Conservation (phyloP, 2,888 invertebrate species). For the Dryomyza anilis region DNA sequence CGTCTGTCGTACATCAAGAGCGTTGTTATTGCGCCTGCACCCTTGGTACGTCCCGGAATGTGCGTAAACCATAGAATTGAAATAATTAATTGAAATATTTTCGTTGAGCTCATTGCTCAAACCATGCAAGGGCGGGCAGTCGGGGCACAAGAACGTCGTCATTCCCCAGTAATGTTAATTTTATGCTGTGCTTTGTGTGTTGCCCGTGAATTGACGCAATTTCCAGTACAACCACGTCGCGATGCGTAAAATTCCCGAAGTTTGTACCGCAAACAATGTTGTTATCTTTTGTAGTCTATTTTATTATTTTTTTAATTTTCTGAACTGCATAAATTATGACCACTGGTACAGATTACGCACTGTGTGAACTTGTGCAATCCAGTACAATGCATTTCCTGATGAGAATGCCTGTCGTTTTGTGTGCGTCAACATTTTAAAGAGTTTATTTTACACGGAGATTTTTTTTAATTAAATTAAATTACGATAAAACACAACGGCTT, state of each 20-base stretch:
- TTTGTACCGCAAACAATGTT: not conserved
- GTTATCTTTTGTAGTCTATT: not conserved
- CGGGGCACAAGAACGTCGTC: not conserved
- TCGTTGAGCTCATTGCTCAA: not conserved
- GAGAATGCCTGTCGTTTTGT: no score
- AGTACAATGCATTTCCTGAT: no score
- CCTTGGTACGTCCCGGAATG: not conserved
- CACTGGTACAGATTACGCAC: no score
- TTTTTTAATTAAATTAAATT: no score
- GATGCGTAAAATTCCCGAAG: constrained; percentile 16
- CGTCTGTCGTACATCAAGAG: constrained; percentile 3
- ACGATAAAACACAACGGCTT: no score
- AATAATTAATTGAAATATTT: constrained; percentile 26
- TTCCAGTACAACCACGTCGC: not conserved
- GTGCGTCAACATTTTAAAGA: no score
- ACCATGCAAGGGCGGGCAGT: not conserved
- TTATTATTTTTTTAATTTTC: not conserved
- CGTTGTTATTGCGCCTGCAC: not conserved
- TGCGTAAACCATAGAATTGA: constrained; percentile 4
- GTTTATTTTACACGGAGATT: no score
- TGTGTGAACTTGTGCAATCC: no score
- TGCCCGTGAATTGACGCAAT: not conserved
- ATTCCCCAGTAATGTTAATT: constrained; percentile 9
- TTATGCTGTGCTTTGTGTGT: constrained; percentile 17
- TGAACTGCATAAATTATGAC: no score